Percentiles rank a stretch among this genome's conserved stretches.
Conservation (phyloP, 2,113 vertebrate genomes). For the Andinoacara biseriatus region DNA sequence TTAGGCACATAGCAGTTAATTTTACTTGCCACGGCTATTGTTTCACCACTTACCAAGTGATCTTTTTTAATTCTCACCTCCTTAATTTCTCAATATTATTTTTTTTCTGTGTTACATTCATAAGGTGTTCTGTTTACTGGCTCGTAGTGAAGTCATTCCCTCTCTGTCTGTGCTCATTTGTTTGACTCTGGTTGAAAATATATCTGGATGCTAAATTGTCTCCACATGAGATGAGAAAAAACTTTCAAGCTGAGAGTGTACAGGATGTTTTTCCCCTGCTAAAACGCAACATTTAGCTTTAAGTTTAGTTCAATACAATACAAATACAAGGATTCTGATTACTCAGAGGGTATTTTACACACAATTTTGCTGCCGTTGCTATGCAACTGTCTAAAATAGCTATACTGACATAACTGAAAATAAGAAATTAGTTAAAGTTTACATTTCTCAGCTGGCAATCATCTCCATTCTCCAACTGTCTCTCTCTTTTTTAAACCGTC, state of each 20-base stretch:
- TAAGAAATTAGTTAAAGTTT: background rate
- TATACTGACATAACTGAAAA: constrained; percentile 1
- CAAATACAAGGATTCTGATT: background rate
- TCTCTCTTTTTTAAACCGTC: background rate
- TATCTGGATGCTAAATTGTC: background rate
- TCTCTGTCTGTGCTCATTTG: background rate
- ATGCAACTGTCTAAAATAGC: constrained; percentile 1
- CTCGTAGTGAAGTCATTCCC: constrained; percentile 1
- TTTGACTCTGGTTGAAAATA: background rate
- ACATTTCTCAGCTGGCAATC: constrained; percentile 2
- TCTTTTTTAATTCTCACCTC: constrained; percentile 31
- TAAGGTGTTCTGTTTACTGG: background rate
- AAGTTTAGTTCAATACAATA: constrained; percentile 6
- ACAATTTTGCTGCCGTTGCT: constrained; percentile 17
- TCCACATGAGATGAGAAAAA: constrained; percentile 19
- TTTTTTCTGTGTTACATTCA: constrained; percentile 17
- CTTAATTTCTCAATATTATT: background rate
- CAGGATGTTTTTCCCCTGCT: constrained; percentile 5
- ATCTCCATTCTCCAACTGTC: background rate
- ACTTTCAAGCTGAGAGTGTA: constrained; percentile 14
- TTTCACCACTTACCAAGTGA: constrained; percentile 45
- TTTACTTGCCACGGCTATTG: constrained; percentile 44
- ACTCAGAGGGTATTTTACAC: background rate
- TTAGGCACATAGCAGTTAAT: constrained; percentile 44
- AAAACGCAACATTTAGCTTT: constrained; percentile 25